Evolutionary conservation across 2,797 vertebrate genomes (phyloP).

Genomic region (Loris lydekkerianus): DNA sequence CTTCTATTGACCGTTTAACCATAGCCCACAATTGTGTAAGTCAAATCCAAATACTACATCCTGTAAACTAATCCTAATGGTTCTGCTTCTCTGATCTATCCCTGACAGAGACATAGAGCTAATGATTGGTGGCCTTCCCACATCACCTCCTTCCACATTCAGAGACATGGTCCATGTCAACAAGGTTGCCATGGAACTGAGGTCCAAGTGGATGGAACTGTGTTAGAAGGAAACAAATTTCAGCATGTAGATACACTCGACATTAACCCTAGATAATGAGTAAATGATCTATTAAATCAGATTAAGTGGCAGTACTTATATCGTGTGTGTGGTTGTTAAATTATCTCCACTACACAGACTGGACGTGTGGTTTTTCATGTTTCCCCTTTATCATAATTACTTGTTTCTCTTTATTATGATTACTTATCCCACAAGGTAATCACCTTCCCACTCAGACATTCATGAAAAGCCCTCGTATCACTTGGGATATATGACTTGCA

Average conservation of each 20-base stretch:
- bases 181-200: background rate
- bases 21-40: background rate
- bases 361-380: background rate
- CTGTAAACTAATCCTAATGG: background rate
- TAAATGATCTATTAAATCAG: background rate
- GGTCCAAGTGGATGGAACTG: background rate
- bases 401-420: constrained; percentile 41
- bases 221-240: constrained; percentile 23
- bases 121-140: background rate
- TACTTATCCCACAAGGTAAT: background rate
- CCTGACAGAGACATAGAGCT: background rate
- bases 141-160: background rate
- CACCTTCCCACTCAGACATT: background rate
- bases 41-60: background rate
- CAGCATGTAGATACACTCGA: background rate
- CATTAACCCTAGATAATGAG: constrained; percentile 39
- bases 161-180: background rate
- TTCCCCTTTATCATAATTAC: background rate
- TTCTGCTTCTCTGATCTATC: background rate
- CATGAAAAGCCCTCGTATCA: constrained; percentile 32
- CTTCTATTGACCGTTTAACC: background rate
- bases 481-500: background rate
- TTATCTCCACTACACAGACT: background rate
- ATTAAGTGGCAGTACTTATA: background rate
- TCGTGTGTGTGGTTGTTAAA: background rate